Percentiles rank a stretch among this genome's conserved stretches.
These are phyloP conservation scores for Cephus runcator DNA, from an alignment of 2,888 invertebrate genomes.

Conservation along the genomic window DNA sequence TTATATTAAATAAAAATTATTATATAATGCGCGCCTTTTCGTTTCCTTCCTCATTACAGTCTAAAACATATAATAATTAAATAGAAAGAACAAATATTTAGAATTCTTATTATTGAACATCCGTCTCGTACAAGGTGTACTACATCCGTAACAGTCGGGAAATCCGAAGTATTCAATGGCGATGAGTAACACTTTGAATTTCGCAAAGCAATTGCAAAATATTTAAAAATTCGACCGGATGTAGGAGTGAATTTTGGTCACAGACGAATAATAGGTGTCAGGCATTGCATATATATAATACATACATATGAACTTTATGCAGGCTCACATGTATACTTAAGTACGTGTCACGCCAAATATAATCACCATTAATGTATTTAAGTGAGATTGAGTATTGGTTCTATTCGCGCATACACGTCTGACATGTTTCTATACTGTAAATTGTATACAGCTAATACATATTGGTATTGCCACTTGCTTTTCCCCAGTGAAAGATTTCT, in stretches of 20 bases:
- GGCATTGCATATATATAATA: background rate
- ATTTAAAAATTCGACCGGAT: background rate
- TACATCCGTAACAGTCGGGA: background rate
- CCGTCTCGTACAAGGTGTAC: background rate
- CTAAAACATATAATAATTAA: background rate
- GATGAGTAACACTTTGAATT: background rate
- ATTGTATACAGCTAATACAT: background rate
- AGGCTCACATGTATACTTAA: background rate
- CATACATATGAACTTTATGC: background rate
- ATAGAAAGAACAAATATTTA: background rate
- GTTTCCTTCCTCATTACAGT: no score
- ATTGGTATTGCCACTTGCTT: slow-evolving; percentile 15
- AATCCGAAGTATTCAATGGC: background rate
- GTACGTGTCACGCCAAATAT: background rate
- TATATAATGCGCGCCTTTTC: no score
- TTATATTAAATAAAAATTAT: background rate
- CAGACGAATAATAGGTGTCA: background rate
- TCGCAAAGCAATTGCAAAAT: background rate
- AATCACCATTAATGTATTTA: background rate
- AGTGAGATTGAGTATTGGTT: background rate
- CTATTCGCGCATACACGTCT: background rate
- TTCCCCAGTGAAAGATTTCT: slow-evolving; percentile 36
- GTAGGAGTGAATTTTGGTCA: background rate
- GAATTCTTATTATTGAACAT: background rate
- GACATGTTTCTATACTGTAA: background rate